phyloP scores from a whole-genome alignment of 2,113 vertebrate species.

The Burhinus bistriatus region DNA sequence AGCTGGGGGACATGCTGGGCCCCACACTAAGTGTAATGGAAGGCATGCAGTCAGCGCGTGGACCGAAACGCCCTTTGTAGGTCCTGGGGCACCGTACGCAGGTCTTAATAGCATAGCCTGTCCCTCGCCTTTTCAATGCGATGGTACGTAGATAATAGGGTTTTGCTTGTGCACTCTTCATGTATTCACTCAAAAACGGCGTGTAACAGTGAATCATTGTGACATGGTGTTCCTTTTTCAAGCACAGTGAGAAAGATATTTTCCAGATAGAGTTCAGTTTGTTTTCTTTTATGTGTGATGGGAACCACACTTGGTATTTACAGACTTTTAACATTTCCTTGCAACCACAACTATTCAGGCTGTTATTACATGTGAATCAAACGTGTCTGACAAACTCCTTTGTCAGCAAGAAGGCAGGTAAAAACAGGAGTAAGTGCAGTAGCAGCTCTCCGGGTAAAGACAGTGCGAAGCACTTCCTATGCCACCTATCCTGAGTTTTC shows the following conservation, averaged over 20 bases:
- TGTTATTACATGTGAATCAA: neutral
- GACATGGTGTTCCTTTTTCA: constrained; percentile 37
- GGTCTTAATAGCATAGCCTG: neutral
- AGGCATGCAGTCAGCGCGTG: neutral
- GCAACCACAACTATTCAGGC: neutral
- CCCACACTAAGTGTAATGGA: neutral
- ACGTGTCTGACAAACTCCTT: neutral
- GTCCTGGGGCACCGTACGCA: neutral
- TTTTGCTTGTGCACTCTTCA: neutral
- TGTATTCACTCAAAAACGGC: neutral
- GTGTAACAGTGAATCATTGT: constrained; percentile 37
- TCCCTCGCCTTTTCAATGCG: neutral
- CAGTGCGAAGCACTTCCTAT: neutral
- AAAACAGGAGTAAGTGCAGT: neutral
- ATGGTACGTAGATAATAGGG: neutral
- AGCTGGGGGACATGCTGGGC: neutral
- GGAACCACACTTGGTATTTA: constrained; percentile 41
- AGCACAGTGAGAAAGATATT: constrained; percentile 12
- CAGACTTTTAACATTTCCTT: neutral
- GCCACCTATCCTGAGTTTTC: neutral
- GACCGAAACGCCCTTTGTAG: neutral
- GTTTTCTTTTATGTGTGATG: constrained; percentile 39
- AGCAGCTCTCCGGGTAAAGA: neutral
- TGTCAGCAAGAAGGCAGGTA: neutral
- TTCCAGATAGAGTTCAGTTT: constrained; percentile 53